A percentile compares a stretch with the other conserved stretches of the same genome.
Evolutionary conservation across 1,140 invertebrate species (phyloP).

Genomic region (Yoshiicerus persimilis): DNA sequence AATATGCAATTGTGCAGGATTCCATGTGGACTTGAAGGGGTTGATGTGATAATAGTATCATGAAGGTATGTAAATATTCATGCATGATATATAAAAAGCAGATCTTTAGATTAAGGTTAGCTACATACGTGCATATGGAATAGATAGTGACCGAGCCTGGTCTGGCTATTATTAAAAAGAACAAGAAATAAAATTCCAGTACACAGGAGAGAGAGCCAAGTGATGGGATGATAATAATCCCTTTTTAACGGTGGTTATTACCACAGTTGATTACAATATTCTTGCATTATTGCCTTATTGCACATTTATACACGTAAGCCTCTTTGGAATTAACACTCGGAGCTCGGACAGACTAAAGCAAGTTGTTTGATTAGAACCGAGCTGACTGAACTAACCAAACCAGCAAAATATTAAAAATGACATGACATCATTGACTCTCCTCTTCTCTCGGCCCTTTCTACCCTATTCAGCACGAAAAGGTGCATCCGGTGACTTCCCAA

Average conservation of each 20-base stretch:
- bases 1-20: background rate
- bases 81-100: background rate
- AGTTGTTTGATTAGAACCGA: background rate
- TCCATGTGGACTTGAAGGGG: background rate
- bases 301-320: background rate
- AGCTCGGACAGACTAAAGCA: background rate
- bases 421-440: background rate
- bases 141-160: background rate
- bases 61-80: background rate
- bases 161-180: background rate
- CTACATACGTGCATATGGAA: background rate
- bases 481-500: conserved; percentile 20
- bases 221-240: conserved; percentile 3
- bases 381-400: background rate
- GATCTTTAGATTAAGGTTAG: background rate
- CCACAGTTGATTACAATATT: conserved; percentile 14
- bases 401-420: conserved; percentile 3
- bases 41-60: background rate
- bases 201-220: background rate
- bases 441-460: background rate
- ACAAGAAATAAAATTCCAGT: background rate
- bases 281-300: conserved; percentile 8
- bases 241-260: conserved; percentile 20
- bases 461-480: conserved; percentile 6
- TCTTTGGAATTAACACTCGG: background rate